phyloP scores from a whole-genome alignment of 2,888 invertebrate genomes.

The Poecilus cupreus region DNA sequence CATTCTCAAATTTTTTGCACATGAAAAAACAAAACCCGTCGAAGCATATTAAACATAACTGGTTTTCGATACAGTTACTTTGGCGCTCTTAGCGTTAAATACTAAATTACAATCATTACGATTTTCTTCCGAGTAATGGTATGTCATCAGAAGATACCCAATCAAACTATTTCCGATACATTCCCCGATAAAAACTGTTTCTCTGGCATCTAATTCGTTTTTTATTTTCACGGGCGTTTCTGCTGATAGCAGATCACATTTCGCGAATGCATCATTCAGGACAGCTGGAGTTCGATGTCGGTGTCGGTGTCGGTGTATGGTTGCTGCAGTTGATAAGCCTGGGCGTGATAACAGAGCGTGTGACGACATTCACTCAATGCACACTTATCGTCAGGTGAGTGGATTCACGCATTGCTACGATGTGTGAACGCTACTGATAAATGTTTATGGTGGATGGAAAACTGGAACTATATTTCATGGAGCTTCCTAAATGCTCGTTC shows the following conservation, averaged over 20 bases:
- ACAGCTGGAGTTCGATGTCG: neutral
- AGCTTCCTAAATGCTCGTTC: too few relatives aligned
- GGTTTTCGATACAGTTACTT: neutral
- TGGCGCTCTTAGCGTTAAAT: neutral
- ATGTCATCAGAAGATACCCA: too few relatives aligned
- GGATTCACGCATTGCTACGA: neutral
- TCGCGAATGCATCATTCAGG: slow-evolving; percentile 26
- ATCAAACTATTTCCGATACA: too few relatives aligned
- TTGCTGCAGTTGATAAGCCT: neutral
- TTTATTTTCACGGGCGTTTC: slow-evolving; percentile 29
- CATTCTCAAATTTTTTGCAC: neutral
- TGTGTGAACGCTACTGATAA: too few relatives aligned
- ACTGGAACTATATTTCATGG: too few relatives aligned
- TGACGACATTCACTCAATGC: neutral
- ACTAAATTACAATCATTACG: neutral
- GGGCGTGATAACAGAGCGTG: neutral
- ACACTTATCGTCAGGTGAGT: neutral
- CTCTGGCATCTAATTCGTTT: slow-evolving; percentile 20
- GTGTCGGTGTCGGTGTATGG: neutral
- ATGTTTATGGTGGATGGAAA: too few relatives aligned
- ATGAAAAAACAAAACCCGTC: neutral
- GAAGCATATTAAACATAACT: neutral
- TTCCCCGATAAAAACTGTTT: neutral
- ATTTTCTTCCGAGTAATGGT: too few relatives aligned
- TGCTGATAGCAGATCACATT: slow-evolving; percentile 15